Base-by-base conservation (phyloP, 2,888 invertebrate genomes). In the Latrodectus elegans region DNA sequence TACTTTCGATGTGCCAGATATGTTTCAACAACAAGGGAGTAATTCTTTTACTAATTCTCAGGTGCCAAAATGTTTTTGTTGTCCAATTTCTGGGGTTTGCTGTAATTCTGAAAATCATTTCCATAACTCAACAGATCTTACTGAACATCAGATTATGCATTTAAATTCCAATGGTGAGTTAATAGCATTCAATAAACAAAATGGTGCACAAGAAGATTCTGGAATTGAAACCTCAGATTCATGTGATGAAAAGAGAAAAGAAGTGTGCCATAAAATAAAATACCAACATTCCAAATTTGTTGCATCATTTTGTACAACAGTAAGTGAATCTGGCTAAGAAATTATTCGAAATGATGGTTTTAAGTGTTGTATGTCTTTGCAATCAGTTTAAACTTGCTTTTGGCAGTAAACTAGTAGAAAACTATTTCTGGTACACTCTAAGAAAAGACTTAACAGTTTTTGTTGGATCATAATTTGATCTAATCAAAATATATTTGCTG, bases 191-290 rank as follows among this genome's bases (percentile, higher is more conserved):
- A 72, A 80, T 10, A 68, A 84, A 17, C 68, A 79, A 10, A 86
- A 89, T 71, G 87, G 76, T 53, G 85, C 80, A 14, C 90, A 89
- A 79, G 92, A 92, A 68, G 92, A 92, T 89, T 92, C 92, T 10
- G 92, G 92, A 49, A 92, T 92, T 87, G 92, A 92, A 89, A 92
- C 92, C 15, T 91, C 92, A 11, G 92, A 92, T 89, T 92, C 92
- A 8, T 92, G 92, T 79, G 92, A 92, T 86, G 92, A 92, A 89
- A 92, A 92, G 89, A 91, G 90, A 83, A 89, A 89, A 55, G 78
- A 80, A 71, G 60, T 26, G 14, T 77, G 82, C 17, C 88, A 88
- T 60, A 84, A 81, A 53, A 64, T 80, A 8, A 88, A 89, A 70
- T 88, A 90, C 22, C 87, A 88, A 70, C 90, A 90, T 89, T 89